Base-by-base conservation (phyloP, 2,113 vertebrate species). In the Xiphophorus maculatus region DNA sequence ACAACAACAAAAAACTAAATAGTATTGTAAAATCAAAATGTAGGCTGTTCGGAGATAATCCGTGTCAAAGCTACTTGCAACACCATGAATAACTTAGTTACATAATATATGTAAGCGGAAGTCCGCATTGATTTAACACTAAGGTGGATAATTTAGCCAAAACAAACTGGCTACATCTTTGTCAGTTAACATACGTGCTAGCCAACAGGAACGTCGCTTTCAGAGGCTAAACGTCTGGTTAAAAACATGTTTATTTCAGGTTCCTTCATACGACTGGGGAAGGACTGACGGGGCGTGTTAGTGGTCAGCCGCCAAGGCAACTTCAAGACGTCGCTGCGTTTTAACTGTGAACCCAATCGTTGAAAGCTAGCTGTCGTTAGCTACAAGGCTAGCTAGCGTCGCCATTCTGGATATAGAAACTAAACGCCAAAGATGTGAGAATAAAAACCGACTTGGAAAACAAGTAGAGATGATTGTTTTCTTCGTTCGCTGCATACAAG, bases 11-110 rank as follows among this genome's bases (percentile, higher is more conserved):
- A 1, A 6, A 48, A 48, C 44, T 48, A 5, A 17, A 48, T 2
- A 19, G 17, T 48, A 48, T 48, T 5, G 14, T 48, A 22, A 48
- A 48, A 48, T 48, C 5, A 19, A 22, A 14, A 32, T 60, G 22
- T 15, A 58, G 25, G 30, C 13, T 25, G 19, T 22, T 29, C 2
- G 30, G 67, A 64, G 80, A 84, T 92, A 86, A 92, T 90, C 87
- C 84, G 70, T 74, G 78, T 83, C 80, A 85, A 74, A 75, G 79
- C 79, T 66, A 84, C 77, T 89, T 80, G 83, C 69, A 89, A 80
- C 83, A 85, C 71, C 76, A 82, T 63, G 71, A 80, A 84, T 84
- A 88, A 80, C 73, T 74, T 33, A 17, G 77, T 89, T 84, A 84
- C 69, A 66, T 83, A 82, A 91, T 32, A 1, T 2, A 13, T 37